A percentile compares a stretch with the other conserved stretches of the same genome.
Conservation (phyloP, 2,797 vertebrate genomes). For the Chloroceryle amazona region DNA sequence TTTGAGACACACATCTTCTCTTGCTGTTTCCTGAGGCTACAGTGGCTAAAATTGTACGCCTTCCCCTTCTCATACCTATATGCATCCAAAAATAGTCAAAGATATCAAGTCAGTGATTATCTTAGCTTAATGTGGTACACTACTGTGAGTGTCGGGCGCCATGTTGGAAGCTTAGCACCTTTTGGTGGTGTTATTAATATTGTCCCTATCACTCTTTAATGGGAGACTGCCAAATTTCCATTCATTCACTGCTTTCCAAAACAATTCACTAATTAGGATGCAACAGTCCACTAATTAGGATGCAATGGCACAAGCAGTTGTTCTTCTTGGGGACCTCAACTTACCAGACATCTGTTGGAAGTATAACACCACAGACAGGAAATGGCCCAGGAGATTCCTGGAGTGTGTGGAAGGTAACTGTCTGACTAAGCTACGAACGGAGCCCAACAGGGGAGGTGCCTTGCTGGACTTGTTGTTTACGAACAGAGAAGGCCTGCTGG, state of each 20-base stretch:
- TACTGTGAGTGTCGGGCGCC: background rate
- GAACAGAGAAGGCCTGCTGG: no score
- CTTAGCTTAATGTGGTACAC: background rate
- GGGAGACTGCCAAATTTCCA: background rate
- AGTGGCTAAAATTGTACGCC: background rate
- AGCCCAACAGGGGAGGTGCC: no score
- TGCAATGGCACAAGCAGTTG: background rate
- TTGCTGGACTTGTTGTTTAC: no score
- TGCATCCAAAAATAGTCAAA: background rate
- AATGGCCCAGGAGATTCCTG: no score
- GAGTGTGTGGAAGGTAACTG: no score
- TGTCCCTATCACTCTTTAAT: background rate
- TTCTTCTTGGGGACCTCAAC: no score
- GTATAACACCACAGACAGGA: no score
- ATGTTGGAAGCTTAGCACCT: background rate
- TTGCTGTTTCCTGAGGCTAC: background rate
- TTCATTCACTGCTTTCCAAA: background rate
- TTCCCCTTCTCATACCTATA: background rate
- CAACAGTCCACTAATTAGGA: background rate
- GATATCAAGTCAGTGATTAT: fast-evolving
- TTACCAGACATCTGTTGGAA: no score
- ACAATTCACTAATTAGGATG: background rate
- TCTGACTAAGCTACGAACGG: no score
- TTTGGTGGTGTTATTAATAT: background rate
- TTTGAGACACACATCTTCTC: background rate